These are phyloP conservation scores for Corythornis madagascariensis DNA, from an alignment of 2,113 vertebrate species.

Conservation along the genomic window DNA sequence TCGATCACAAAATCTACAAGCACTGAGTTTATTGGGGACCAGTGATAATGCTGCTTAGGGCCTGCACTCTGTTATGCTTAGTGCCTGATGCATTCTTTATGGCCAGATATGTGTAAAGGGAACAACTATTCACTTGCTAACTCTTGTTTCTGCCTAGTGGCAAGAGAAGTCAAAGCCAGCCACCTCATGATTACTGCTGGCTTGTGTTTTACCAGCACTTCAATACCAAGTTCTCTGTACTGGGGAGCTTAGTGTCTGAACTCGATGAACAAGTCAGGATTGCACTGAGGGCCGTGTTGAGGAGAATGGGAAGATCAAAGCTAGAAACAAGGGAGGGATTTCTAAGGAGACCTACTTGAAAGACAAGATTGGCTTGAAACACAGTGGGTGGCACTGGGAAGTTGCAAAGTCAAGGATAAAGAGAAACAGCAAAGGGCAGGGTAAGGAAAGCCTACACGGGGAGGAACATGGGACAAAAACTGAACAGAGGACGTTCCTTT, in stretches of 20 bases:
- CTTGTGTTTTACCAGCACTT: not conserved
- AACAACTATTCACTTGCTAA: slow-evolving; percentile 29
- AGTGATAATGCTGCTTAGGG: slow-evolving; percentile 45
- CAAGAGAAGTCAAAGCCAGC: slow-evolving; percentile 1
- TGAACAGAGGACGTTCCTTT: not conserved
- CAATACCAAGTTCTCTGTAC: not conserved
- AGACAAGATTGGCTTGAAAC: not conserved
- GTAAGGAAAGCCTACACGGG: not conserved
- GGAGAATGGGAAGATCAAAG: not conserved
- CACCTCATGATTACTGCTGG: not conserved
- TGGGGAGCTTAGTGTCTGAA: not conserved
- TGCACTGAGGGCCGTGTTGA: not conserved
- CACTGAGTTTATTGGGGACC: slow-evolving; percentile 6
- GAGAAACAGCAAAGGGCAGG: not conserved
- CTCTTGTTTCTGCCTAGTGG: slow-evolving; percentile 44
- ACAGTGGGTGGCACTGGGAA: not conserved
- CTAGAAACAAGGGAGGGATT: not conserved
- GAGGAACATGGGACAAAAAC: not conserved
- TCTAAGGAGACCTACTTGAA: not conserved
- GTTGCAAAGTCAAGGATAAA: not conserved
- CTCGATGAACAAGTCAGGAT: not conserved
- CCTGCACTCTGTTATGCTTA: slow-evolving; percentile 12
- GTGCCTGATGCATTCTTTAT: slow-evolving; percentile 34
- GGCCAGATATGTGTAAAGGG: not conserved
- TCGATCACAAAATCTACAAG: slow-evolving; percentile 49